Evolutionary conservation across 2,888 invertebrate genomes (phyloP).

Genomic region (Campopleginae sp.): DNA sequence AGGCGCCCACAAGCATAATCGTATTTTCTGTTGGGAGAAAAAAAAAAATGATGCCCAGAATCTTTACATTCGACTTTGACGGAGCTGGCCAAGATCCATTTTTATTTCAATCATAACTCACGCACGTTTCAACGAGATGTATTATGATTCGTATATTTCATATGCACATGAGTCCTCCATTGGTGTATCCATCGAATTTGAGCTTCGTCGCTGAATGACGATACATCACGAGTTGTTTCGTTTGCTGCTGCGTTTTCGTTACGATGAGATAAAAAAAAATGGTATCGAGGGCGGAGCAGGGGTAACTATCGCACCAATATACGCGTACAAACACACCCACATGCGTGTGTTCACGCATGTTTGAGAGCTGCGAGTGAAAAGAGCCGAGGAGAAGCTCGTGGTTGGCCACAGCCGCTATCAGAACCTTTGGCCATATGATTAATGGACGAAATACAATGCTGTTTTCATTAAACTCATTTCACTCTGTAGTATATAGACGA

Average conservation of each 20-base stretch:
- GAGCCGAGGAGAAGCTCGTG: constrained; percentile 67
- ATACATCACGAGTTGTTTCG: constrained; percentile 78
- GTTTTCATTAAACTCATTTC: constrained; percentile 84
- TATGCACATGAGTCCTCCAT: constrained; percentile 73
- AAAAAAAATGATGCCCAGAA: constrained; percentile 10
- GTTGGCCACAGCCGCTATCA: constrained; percentile 81
- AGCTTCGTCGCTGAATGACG: constrained; percentile 75
- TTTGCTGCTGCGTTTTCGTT: constrained; percentile 35
- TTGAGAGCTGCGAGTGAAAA: constrained; percentile 49
- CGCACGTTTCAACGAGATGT: constrained; percentile 51
- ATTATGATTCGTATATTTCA: constrained; percentile 75
- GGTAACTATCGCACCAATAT: constrained; percentile 41
- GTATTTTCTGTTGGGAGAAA: neutral
- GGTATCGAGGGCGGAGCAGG: constrained; percentile 56
- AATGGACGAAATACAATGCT: constrained; percentile 83
- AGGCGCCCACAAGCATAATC: neutral
- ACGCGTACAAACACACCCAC: constrained; percentile 28
- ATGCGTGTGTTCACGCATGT: constrained; percentile 3
- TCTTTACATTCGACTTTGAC: constrained; percentile 13
- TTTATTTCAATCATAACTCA: constrained; percentile 42
- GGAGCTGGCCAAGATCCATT: constrained; percentile 3
- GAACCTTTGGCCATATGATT: constrained; percentile 81
- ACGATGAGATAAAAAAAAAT: constrained; percentile 58
- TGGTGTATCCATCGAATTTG: constrained; percentile 42
- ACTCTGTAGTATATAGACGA: constrained; percentile 58